A percentile compares a stretch with the other conserved stretches of the same genome.
These are phyloP conservation scores for Micrastur ruficollis DNA, from an alignment of 2,797 vertebrate species.

Conservation along the genomic window DNA sequence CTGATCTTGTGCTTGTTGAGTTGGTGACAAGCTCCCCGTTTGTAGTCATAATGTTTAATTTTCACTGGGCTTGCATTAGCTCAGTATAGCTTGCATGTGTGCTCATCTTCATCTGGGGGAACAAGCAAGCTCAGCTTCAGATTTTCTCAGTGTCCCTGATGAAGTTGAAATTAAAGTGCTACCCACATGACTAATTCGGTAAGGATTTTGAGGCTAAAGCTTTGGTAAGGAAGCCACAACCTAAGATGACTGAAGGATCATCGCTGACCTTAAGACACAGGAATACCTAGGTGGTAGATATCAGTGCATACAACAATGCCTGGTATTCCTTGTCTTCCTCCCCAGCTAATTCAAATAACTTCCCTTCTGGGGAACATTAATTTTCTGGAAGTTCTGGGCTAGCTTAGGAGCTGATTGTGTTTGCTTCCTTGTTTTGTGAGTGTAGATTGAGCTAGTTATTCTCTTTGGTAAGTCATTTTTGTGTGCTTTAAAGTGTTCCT, in stretches of 20 bases:
- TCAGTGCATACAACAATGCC: background rate
- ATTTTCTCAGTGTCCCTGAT: background rate
- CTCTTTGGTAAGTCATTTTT: background rate
- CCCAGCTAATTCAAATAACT: background rate
- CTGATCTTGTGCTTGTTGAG: background rate
- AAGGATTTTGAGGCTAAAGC: background rate
- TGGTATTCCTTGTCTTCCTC: background rate
- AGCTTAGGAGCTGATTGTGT: background rate
- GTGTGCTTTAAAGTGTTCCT: background rate
- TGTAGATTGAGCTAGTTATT: background rate
- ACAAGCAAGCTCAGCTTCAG: background rate
- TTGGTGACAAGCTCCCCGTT: background rate
- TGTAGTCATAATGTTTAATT: background rate
- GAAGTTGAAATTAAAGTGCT: background rate
- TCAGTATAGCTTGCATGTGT: background rate
- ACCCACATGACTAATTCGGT: background rate
- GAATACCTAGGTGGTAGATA: background rate
- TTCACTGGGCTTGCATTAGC: background rate
- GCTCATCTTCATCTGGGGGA: background rate
- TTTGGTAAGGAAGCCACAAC: background rate
- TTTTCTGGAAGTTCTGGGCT: background rate
- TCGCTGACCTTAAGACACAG: background rate
- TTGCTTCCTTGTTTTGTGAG: background rate
- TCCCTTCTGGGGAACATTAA: background rate
- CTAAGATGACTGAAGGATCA: background rate